phyloP scores from a whole-genome alignment of 2,797 vertebrate genomes.

The Poecile montanus region DNA sequence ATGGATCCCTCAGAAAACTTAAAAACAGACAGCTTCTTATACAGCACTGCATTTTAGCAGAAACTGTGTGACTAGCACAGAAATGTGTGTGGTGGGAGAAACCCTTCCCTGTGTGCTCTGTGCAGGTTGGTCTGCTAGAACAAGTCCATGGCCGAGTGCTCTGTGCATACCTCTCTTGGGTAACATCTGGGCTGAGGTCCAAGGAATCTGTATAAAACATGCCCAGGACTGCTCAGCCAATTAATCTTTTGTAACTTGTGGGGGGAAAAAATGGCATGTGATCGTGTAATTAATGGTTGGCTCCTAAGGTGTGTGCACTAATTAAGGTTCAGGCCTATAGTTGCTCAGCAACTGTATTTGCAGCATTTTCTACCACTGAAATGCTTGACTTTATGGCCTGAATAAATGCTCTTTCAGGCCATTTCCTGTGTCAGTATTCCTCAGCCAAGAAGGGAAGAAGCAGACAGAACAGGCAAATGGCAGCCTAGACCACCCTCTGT shows the following conservation, averaged over 20 bases:
- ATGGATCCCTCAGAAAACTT: neutral
- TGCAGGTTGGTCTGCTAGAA: neutral
- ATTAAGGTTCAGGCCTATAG: constrained; percentile 31
- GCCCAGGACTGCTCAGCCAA: constrained; percentile 60
- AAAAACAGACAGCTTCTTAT: neutral
- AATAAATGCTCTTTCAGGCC: neutral
- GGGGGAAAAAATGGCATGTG: constrained; percentile 15
- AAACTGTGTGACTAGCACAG: neutral
- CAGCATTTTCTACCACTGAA: constrained; percentile 24
- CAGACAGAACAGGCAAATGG: neutral
- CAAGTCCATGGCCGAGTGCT: neutral
- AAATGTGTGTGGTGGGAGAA: neutral
- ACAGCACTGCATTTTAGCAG: neutral
- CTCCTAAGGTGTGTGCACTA: constrained; percentile 51
- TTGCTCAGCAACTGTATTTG: constrained; percentile 54
- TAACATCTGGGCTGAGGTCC: constrained; percentile 53
- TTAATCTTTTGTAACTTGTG: constrained; percentile 61
- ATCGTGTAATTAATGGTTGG: constrained; percentile 56
- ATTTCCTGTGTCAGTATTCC: neutral
- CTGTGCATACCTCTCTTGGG: constrained; percentile 29
- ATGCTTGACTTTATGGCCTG: neutral
- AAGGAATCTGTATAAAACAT: constrained; percentile 63
- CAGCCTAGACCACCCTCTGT: neutral
- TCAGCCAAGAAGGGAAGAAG: neutral
- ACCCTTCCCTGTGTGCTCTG: rapidly evolving